A percentile compares a stretch with the other conserved stretches of the same genome.
Evolutionary conservation across 2,113 vertebrate genomes (phyloP).

Genomic region (Psammodynastes pulverulentus): DNA sequence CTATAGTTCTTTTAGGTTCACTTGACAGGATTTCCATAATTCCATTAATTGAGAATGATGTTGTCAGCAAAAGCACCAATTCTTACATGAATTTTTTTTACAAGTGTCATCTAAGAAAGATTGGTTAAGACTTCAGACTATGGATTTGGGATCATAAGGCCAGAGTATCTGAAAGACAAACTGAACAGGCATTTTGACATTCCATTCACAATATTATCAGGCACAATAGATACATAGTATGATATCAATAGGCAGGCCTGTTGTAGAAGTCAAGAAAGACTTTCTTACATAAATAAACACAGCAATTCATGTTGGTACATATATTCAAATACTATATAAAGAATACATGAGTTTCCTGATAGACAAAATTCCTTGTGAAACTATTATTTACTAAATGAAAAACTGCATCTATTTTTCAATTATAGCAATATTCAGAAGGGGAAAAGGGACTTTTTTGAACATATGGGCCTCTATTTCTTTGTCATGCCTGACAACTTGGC

Average conservation of each 20-base stretch:
- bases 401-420: conserved; percentile 24
- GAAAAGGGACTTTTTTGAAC: background rate
- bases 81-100: background rate
- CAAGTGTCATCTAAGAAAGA: background rate
- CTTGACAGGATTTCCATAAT: background rate
- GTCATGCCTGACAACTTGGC: background rate
- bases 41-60: background rate
- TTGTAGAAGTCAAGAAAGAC: background rate
- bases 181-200: background rate
- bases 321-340: conserved; percentile 11
- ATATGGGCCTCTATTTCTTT: conserved; percentile 9
- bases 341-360: conserved; percentile 22
- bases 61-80: background rate
- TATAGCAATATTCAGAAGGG: conserved; percentile 4
- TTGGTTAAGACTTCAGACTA: background rate
- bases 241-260: background rate
- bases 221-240: conserved; percentile 4
- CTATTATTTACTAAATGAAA: conserved; percentile 7
- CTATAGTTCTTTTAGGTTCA: background rate
- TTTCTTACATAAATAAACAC: conserved; percentile 17
- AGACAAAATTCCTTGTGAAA: conserved; percentile 12
- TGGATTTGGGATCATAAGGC: background rate
- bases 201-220: conserved; percentile 6
- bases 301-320: conserved; percentile 13
- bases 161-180: background rate